Conservation (phyloP, 2,888 invertebrate species). For the Dynastes hyllus region DNA sequence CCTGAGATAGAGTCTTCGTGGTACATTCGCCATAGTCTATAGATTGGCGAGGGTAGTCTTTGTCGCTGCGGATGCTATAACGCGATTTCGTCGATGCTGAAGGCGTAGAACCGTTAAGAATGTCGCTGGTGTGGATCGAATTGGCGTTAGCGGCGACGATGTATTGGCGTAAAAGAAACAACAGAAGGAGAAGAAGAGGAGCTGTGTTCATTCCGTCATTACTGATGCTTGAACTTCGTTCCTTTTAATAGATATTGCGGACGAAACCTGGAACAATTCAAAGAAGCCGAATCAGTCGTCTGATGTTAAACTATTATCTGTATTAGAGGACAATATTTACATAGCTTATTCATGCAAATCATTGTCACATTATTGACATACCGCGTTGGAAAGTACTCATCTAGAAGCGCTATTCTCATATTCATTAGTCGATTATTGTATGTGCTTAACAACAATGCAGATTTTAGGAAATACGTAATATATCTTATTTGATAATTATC, state of each 20-base stretch:
- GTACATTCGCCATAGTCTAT: conserved; percentile 63
- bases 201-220: conserved; percentile 69
- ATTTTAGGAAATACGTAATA: too few species aligned
- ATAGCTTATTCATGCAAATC: too few species aligned
- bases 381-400: too few species aligned
- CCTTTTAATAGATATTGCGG: conserved; percentile 55
- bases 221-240: conserved; percentile 55
- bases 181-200: conserved; percentile 64
- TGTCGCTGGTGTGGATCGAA: conserved; percentile 22
- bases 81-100: conserved; percentile 52
- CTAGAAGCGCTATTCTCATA: too few species aligned
- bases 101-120: conserved; percentile 61
- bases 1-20: conserved; percentile 63
- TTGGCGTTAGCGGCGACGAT: conserved; percentile 62
- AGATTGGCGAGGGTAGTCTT: background rate
- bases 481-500: too few species aligned
- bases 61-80: background rate
- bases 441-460: too few species aligned
- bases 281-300: background rate
- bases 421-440: too few species aligned
- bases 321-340: too few species aligned
- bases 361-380: too few species aligned
- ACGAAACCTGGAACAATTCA: conserved; percentile 61
- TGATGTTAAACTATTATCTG: too few species aligned
- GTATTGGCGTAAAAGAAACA: conserved; percentile 58